Base-by-base conservation (phyloP, 2,888 invertebrate genomes). In the Tetramorium bicarinatum region DNA sequence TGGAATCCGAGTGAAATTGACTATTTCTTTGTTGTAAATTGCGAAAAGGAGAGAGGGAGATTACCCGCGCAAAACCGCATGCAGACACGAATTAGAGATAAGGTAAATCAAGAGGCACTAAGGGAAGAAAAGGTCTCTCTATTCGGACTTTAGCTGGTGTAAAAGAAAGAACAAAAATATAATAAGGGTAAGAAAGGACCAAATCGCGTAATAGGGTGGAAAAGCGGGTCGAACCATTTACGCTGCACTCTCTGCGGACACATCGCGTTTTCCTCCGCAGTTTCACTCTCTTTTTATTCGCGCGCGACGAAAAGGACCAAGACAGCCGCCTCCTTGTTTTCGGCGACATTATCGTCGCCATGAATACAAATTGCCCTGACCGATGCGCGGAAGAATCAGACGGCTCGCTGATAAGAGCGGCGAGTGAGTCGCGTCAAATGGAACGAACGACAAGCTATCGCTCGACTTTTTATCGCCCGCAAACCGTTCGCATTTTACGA, bases 161-260 rank as follows among this genome's bases (percentile, higher is more conserved):
- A 21, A 64, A 64, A 38, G 61, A 6, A 21, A 34, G 49, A 52
- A 67, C 21, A 52, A 6, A 76, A 64, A 52, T 66, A 76, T 52
- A 66, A 75, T 62, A 62, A 47, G 76, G 7, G 4, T 52, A 7
- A 2, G 29, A 76, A 18, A 49, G 21, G 9, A 76, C 25, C 25
- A 1, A 76, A 66, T 76, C 52, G 49, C 38, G 52, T 76, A 76
- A 76, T 67, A 67, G 41, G 25, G 76, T 15, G 52, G 67, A 76
- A 76, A 76, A 52, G 18, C 67, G 76, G 76, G 67, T 38, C 38
- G 49, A 38, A 41, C 21, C 76, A 41, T 67, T 67, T 76, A 47
- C 11, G 34, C 41, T 25, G 38, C 21, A 76, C 13, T 38, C 29
- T 34, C 29, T 0, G 7, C 11, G 13, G 25, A 9, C n/a, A 9